These are phyloP conservation scores for Lutjanus argentimaculatus DNA, from an alignment of 2,797 vertebrate species.

Conservation along the genomic window DNA sequence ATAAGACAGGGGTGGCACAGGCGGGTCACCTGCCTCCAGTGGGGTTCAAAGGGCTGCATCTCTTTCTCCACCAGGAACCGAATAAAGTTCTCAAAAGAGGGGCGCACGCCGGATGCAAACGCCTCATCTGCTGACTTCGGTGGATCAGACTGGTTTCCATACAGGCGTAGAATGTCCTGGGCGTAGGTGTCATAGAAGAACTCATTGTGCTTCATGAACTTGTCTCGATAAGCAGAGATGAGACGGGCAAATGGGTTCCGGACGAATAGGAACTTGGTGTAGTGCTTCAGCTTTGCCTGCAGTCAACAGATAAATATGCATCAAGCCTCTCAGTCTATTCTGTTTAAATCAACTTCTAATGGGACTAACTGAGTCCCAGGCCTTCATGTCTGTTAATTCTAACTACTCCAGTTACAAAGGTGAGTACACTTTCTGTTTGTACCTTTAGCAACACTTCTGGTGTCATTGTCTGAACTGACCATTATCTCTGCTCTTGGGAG, in stretches of 20 bases:
- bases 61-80: slow-evolving; percentile 92
- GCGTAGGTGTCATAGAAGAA: slow-evolving; percentile 89
- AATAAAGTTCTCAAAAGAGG: slow-evolving; percentile 92
- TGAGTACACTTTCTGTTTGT: not conserved
- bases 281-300: slow-evolving; percentile 89
- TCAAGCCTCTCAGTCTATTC: not conserved
- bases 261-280: slow-evolving; percentile 95
- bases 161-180: slow-evolving; percentile 86
- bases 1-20: slow-evolving; percentile 93
- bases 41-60: slow-evolving; percentile 91
- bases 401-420: not conserved
- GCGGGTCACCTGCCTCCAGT: slow-evolving; percentile 92
- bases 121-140: slow-evolving; percentile 87
- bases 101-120: slow-evolving; percentile 83
- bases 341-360: not conserved
- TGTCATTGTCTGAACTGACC: slow-evolving; percentile 64
- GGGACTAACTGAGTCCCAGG: not conserved
- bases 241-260: slow-evolving; percentile 94
- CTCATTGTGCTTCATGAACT: slow-evolving; percentile 88
- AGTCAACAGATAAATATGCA: not conserved
- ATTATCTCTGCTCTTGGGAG: slow-evolving; percentile 86
- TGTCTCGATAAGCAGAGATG: slow-evolving; percentile 93
- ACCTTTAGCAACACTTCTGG: not conserved
- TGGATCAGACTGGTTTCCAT: slow-evolving; percentile 82
- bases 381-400: not conserved